These are phyloP conservation scores for Amphiura filiformis DNA, from an alignment of 35 echinoderm and acorn worm species.

Conservation along the genomic window DNA sequence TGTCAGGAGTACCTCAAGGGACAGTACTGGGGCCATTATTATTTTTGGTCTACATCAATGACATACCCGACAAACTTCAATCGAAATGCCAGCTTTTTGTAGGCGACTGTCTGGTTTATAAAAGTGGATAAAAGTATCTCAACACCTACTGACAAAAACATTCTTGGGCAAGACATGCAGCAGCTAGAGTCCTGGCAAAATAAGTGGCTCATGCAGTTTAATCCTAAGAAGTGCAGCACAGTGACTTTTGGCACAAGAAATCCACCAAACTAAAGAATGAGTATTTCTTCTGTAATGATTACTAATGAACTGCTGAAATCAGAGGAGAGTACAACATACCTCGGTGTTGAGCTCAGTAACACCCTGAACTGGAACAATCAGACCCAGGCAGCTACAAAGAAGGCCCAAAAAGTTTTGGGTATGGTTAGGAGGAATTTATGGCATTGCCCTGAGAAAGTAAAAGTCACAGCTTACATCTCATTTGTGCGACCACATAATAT, in stretches of 20 bases:
- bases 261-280: background rate
- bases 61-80: too few species aligned
- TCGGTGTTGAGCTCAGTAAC: conserved; percentile 12
- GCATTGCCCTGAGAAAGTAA: background rate
- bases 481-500: background rate
- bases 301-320: background rate
- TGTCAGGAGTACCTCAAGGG: too few species aligned
- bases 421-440: background rate
- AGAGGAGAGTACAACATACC: background rate
- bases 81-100: too few species aligned
- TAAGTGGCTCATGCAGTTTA: conserved; percentile 10
- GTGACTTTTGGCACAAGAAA: conserved; percentile 2
- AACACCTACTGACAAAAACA: conserved; percentile 15
- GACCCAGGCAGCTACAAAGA: background rate
- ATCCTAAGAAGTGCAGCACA: background rate
- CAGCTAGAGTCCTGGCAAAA: too few species aligned
- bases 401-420: background rate
- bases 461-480: background rate
- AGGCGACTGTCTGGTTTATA: too few species aligned
- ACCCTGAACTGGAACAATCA: conserved; percentile 22
- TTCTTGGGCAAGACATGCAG: conserved; percentile 20
- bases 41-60: too few species aligned
- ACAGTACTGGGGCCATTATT: too few species aligned
- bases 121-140: too few species aligned
- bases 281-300: conserved; percentile 9